Evolutionary conservation across 2,888 invertebrate genomes (phyloP).

Genomic region (Apamea anceps): DNA sequence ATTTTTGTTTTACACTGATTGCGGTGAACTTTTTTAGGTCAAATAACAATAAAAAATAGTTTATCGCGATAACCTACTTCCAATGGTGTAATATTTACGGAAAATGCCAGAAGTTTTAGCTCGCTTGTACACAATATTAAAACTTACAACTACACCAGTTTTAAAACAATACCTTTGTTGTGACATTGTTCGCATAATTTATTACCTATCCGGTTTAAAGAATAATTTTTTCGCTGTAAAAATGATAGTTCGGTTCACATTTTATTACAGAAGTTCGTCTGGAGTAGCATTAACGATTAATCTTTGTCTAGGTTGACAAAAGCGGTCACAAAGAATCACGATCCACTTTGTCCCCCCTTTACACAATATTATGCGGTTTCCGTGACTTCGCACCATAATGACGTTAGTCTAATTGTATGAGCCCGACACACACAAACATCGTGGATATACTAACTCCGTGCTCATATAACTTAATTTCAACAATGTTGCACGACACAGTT

Average conservation of each 20-base stretch:
- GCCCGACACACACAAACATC: constrained; percentile 62
- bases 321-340: constrained; percentile 75
- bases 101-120: constrained; percentile 48
- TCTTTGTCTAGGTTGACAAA: constrained; percentile 81
- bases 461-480: constrained; percentile 58
- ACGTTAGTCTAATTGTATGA: constrained; percentile 70
- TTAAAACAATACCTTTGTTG: constrained; percentile 55
- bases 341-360: constrained; percentile 62
- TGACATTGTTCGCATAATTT: constrained; percentile 56
- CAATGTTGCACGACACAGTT: constrained; percentile 48
- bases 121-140: constrained; percentile 45
- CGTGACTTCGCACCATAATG: constrained; percentile 72
- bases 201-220: constrained; percentile 46
- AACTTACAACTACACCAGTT: constrained; percentile 46
- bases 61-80: constrained; percentile 62
- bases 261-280: constrained; percentile 59
- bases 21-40: constrained; percentile 57
- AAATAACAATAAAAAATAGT: constrained; percentile 63
- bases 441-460: constrained; percentile 43
- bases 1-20: constrained; percentile 58
- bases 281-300: constrained; percentile 72
- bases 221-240: constrained; percentile 50
- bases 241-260: constrained; percentile 62
- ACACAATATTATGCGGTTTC: constrained; percentile 73
- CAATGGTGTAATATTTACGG: constrained; percentile 46